phyloP scores from a whole-genome alignment of 2,888 invertebrate genomes.

The Anarsia innoxiella region DNA sequence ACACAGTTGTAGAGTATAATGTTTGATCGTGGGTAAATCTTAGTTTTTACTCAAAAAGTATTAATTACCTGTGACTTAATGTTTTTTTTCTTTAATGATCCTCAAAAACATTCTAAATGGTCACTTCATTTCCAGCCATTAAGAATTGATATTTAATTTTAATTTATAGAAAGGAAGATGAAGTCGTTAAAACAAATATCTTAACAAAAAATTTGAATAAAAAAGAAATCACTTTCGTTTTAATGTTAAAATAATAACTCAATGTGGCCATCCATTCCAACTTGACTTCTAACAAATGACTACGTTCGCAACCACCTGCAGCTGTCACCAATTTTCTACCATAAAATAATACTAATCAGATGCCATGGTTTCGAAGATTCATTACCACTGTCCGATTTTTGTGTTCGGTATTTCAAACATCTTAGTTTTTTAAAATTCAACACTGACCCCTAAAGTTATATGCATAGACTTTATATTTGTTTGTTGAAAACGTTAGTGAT shows the following conservation, averaged over 20 bases:
- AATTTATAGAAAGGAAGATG: too few relatives aligned
- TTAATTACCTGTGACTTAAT: constrained; percentile 34
- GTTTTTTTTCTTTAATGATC: too few relatives aligned
- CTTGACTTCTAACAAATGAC: constrained; percentile 41
- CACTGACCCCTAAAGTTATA: constrained; percentile 21
- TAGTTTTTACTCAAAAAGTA: constrained; percentile 43
- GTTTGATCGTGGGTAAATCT: constrained; percentile 49
- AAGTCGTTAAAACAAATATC: constrained; percentile 13
- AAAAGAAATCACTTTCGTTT: constrained; percentile 30
- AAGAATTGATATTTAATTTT: too few relatives aligned
- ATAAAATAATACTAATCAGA: constrained; percentile 50
- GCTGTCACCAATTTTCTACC: constrained; percentile 50
- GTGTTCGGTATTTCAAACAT: constrained; percentile 24
- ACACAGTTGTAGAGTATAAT: constrained; percentile 39
- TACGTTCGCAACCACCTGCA: constrained; percentile 33
- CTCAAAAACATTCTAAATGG: too few relatives aligned
- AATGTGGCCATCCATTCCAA: constrained; percentile 34
- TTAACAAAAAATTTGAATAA: constrained; percentile 13
- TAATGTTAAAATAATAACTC: constrained; percentile 46
- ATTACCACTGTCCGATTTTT: constrained; percentile 43
- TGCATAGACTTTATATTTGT: constrained; percentile 22
- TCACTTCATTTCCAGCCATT: too few relatives aligned
- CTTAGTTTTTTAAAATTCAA: constrained; percentile 14
- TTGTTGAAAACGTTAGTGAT: constrained; percentile 31
- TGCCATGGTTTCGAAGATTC: constrained; percentile 49